Conservation (phyloP, 2,797 vertebrate species). For the Hipposideros larvatus region DNA sequence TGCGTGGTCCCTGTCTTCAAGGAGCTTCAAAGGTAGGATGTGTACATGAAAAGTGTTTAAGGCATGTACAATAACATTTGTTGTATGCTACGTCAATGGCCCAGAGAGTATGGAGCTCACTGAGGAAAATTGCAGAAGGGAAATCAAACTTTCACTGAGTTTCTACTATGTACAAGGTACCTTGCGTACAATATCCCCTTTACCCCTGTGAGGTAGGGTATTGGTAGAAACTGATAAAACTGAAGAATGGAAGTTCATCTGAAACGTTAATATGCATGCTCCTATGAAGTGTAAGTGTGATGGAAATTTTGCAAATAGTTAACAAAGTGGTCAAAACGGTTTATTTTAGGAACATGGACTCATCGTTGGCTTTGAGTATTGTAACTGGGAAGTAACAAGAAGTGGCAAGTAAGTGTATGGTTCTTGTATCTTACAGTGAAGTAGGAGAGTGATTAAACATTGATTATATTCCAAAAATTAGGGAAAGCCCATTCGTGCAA, state of each 20-base stretch:
- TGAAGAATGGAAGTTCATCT: background rate
- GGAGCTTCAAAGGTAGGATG: background rate
- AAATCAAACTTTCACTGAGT: background rate
- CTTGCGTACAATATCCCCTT: background rate
- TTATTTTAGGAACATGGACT: background rate
- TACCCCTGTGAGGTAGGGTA: background rate
- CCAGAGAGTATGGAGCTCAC: background rate
- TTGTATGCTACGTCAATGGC: background rate
- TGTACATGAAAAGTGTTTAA: background rate
- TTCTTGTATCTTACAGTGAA: background rate
- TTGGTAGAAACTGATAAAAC: background rate
- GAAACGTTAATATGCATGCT: background rate
- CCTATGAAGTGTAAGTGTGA: background rate
- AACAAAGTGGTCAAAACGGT: background rate
- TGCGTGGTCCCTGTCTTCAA: background rate
- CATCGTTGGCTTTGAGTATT: background rate
- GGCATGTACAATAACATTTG: background rate
- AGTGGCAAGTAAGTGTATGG: background rate
- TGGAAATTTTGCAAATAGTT: background rate
- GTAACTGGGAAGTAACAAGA: background rate
- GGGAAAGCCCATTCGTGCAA: background rate
- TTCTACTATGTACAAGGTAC: background rate
- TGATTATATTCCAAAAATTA: constrained; percentile 53
- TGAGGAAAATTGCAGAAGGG: background rate
- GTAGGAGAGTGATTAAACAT: background rate